Evolutionary conservation across 2,113 vertebrate genomes (phyloP).

Genomic region (Rhinolophus sinicus): DNA sequence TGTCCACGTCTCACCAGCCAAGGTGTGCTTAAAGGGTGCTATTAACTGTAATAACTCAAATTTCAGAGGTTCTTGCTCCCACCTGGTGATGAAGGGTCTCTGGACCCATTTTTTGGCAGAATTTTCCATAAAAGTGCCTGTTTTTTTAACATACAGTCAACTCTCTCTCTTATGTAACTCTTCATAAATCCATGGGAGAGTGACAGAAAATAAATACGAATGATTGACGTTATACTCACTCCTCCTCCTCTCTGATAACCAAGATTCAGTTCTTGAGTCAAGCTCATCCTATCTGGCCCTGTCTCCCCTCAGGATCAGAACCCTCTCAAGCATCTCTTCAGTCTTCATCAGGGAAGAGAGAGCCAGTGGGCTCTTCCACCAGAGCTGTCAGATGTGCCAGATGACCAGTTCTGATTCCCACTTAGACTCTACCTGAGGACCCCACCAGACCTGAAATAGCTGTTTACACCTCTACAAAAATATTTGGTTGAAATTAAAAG

Average conservation of each 20-base stretch:
- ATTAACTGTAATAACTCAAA: conserved; percentile 52
- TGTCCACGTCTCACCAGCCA: neutral
- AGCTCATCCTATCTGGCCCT: neutral
- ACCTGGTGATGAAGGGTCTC: conserved; percentile 17
- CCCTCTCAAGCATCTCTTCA: neutral
- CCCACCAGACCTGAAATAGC: neutral
- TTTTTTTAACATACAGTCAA: neutral
- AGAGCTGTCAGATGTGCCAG: neutral
- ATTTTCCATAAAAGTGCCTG: conserved; percentile 22
- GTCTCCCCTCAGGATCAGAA: neutral
- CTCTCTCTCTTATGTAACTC: neutral
- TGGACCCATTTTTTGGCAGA: neutral
- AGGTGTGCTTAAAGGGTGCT: neutral
- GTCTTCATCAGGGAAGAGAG: neutral
- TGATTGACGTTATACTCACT: neutral
- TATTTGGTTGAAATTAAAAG: neutral
- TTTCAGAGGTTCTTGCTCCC: conserved; percentile 22
- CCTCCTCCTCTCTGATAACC: neutral
- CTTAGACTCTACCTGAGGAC: neutral
- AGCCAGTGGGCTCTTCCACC: neutral
- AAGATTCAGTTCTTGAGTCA: neutral
- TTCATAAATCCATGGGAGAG: neutral
- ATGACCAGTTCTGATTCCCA: neutral
- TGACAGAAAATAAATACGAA: neutral
- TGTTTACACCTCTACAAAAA: neutral